A percentile compares a stretch with the other conserved stretches of the same genome.
phyloP scores from a whole-genome alignment of 2,113 vertebrate genomes.

The Mesoclemmys tuberculata region DNA sequence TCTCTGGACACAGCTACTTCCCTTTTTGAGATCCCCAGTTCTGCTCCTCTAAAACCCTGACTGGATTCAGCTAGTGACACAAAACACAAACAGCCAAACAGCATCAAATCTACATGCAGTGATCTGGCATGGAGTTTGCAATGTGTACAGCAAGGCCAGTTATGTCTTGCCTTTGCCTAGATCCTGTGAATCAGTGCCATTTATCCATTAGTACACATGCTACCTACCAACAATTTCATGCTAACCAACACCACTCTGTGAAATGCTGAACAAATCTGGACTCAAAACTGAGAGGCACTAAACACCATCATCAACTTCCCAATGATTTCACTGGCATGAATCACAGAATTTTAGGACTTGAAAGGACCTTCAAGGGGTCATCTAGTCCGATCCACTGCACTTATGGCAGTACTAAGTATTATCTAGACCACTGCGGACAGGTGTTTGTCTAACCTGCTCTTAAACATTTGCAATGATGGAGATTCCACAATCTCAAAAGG shows the following conservation, averaged over 20 bases:
- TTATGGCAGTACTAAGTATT: too few species aligned
- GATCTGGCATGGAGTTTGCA: fast-evolving
- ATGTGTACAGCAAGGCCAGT: fast-evolving
- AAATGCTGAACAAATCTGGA: not conserved
- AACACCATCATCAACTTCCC: fast-evolving
- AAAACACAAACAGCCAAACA: not conserved
- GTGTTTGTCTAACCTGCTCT: too few species aligned
- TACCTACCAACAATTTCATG: fast-evolving
- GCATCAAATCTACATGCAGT: not conserved
- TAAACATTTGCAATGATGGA: too few species aligned
- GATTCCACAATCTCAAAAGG: too few species aligned
- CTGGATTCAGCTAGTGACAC: fast-evolving
- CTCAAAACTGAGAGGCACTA: fast-evolving
- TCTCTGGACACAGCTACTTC: not conserved
- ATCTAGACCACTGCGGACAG: too few species aligned
- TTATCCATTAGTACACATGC: fast-evolving
- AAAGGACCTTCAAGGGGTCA: too few species aligned
- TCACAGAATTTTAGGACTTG: too few species aligned
- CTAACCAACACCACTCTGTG: fast-evolving
- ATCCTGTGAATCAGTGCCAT: fast-evolving
- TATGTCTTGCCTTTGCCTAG: not conserved
- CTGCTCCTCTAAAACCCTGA: fast-evolving
- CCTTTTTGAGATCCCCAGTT: fast-evolving
- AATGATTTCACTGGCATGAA: not conserved
- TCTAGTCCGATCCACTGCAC: too few species aligned